Percentiles rank a stretch among this genome's conserved stretches.
Conservation (phyloP, 2,888 invertebrate species). For the Drosophila meridiana region DNA sequence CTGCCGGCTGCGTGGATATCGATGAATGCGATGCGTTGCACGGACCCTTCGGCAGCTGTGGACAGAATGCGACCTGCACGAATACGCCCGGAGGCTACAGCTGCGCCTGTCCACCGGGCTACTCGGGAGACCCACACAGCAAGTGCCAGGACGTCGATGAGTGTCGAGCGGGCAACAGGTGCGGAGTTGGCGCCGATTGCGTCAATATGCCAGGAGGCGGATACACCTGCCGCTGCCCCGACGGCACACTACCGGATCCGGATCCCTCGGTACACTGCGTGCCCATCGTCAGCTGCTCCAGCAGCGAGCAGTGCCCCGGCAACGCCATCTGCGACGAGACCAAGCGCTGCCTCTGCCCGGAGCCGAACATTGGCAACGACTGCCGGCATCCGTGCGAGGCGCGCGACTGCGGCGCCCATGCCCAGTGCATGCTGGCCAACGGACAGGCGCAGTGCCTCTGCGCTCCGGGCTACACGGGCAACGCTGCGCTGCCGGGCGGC, state of each 20-base stretch:
- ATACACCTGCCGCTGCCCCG: constrained; percentile 92
- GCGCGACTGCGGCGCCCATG: constrained; percentile 93
- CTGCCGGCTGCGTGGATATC: constrained; percentile 96
- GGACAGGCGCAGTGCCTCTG: constrained; percentile 94
- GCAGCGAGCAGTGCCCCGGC: constrained; percentile 93
- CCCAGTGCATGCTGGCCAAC: constrained; percentile 94
- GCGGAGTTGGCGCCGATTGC: constrained; percentile 93
- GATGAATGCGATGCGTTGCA: constrained; percentile 94
- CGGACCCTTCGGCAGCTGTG: constrained; percentile 93
- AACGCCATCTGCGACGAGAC: constrained; percentile 93
- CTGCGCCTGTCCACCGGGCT: constrained; percentile 94
- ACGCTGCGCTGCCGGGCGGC: constrained; percentile 87
- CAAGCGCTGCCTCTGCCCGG: constrained; percentile 93
- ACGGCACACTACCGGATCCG: constrained; percentile 92
- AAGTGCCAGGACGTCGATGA: constrained; percentile 94
- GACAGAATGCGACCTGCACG: constrained; percentile 92
- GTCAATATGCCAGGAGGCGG: constrained; percentile 91
- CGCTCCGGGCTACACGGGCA: constrained; percentile 91
- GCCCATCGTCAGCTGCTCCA: constrained; percentile 91
- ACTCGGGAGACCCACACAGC: constrained; percentile 92
- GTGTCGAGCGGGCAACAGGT: constrained; percentile 89
- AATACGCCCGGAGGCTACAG: constrained; percentile 92
- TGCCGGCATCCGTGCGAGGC: constrained; percentile 97
- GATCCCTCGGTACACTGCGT: constrained; percentile 93
- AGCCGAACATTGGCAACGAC: constrained; percentile 95